Conservation (phyloP, 2,113 vertebrate genomes). For the Daubentonia madagascariensis region DNA sequence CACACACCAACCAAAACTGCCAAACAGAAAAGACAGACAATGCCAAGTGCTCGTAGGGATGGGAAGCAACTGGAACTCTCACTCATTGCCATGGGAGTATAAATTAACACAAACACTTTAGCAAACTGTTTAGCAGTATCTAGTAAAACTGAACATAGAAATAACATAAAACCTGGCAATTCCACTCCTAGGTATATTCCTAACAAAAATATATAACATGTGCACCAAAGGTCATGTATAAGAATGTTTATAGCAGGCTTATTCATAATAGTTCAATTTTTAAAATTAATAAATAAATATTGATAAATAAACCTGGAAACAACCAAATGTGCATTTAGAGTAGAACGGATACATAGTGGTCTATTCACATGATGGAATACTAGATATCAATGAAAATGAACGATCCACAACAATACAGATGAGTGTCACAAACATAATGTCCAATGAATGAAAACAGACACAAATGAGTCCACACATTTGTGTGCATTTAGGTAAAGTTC, state of each 20-base stretch:
- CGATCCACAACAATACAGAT: rapidly evolving
- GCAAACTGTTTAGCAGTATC: not conserved
- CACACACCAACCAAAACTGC: rapidly evolving
- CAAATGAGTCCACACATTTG: not conserved
- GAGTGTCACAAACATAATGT: not conserved
- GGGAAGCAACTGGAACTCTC: not conserved
- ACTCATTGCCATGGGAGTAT: rapidly evolving
- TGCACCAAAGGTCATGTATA: not conserved
- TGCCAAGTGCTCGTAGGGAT: not conserved
- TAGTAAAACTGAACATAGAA: not conserved
- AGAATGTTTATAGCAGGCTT: not conserved
- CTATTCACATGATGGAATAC: rapidly evolving
- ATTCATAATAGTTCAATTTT: rapidly evolving
- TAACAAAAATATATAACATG: not conserved
- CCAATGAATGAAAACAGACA: not conserved
- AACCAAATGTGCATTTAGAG: not conserved
- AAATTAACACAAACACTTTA: not conserved
- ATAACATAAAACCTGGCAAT: not conserved
- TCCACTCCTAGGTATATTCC: not conserved
- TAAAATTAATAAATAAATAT: not conserved
- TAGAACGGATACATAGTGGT: not conserved
- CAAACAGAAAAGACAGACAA: not conserved
- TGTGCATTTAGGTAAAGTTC: not conserved
- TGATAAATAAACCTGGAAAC: not conserved
- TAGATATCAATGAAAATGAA: not conserved